Evolutionary conservation across 2,797 vertebrate species (phyloP).

Genomic region (Semotilus atromaculatus): DNA sequence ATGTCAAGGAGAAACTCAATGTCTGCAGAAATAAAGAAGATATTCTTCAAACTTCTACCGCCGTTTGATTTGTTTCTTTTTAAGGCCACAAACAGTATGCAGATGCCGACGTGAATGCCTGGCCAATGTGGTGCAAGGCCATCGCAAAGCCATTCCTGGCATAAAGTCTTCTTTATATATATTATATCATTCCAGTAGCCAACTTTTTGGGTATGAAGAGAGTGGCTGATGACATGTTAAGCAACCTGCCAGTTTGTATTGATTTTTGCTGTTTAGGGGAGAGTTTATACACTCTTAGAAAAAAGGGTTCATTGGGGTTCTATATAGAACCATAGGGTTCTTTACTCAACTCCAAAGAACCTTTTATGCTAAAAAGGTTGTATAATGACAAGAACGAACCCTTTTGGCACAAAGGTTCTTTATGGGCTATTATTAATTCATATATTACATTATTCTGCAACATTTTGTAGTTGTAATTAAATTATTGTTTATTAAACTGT

Average conservation of each 20-base stretch:
- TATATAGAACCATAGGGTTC: too few species aligned
- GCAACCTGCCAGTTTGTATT: not conserved
- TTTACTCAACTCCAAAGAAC: too few species aligned
- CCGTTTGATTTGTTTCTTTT: not conserved
- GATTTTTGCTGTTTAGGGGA: not conserved
- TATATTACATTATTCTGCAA: too few species aligned
- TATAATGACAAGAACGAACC: too few species aligned
- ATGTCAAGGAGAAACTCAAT: conserved; percentile 25
- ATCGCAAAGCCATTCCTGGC: not conserved
- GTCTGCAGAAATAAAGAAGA: conserved; percentile 24
- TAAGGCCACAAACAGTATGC: not conserved
- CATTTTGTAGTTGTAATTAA: too few species aligned
- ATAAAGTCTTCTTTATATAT: not conserved
- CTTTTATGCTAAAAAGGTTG: too few species aligned
- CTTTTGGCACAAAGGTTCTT: too few species aligned
- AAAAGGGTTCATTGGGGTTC: too few species aligned
- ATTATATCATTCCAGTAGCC: not conserved
- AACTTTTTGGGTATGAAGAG: not conserved
- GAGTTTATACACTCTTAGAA: too few species aligned
- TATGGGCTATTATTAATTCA: too few species aligned
- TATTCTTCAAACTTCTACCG: not conserved
- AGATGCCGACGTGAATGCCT: not conserved
- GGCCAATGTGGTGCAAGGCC: not conserved
- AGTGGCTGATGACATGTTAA: not conserved
- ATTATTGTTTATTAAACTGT: too few species aligned